Base-by-base conservation (phyloP, 2,888 invertebrate genomes). In the Zelleria hepariella region DNA sequence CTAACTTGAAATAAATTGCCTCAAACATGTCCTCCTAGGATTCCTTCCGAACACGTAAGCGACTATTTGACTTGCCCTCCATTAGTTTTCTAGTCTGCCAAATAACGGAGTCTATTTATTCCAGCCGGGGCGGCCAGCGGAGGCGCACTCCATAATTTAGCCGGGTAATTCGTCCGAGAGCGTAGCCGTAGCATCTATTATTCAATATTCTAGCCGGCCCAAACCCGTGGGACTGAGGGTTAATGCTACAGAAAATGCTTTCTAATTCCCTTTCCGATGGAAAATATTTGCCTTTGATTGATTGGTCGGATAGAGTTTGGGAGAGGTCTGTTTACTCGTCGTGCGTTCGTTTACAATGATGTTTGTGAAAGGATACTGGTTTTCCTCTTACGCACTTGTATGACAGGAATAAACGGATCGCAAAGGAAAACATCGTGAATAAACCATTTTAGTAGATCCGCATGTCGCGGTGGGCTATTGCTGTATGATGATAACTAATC, bases 71-170 rank as follows among this genome's bases (percentile, higher is more conserved):
- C 57, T 48, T 23, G 23, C 20, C 47, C 48, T 18, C 48, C 57
- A 57, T 57, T 57, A 57, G 54, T 60, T 48, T 48, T 52, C 58
- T 48, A 61, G 59, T 60, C 59, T 61, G 62, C 66, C 62, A 65
- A 64, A 66, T 64, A 74, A 72, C 67, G 69, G 70, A 72, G 68
- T 71, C 74, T 70, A 79, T 81, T 79, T 78, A 80, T 78, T 69
- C 68, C 68, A 67, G 65, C 63, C 61, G 69, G 65, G 63, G 63
- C 68, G 74, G 75, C 71, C 75, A 74, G 76, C 73, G 73, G 75
- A 73, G 72, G 74, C 66, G 69, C 71, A 70, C 69, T 84, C 77
- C 82, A 86, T 86, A 85, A 86, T 86, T 84, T 83, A 85, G 75
- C 68, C 69, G 68, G 68, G 77, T 83, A 82, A 84, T 83, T 83